phyloP scores from a whole-genome alignment of 1,140 invertebrate genomes.

The Orchestia grillus region DNA sequence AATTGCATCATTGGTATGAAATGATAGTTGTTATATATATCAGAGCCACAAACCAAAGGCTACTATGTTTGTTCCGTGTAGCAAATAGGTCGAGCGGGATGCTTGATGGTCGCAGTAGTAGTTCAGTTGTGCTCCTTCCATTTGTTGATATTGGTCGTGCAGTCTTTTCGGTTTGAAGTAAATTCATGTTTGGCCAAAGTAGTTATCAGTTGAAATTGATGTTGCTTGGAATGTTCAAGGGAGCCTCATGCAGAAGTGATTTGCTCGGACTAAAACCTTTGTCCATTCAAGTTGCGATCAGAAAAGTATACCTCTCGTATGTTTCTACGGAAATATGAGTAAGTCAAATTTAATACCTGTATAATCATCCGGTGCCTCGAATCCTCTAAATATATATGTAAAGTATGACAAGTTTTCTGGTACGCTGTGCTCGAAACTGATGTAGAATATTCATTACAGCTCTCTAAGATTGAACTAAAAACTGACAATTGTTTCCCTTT shows the following conservation, averaged over 20 bases:
- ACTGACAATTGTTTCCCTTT: no score
- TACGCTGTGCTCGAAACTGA: no score
- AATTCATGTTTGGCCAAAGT: neutral
- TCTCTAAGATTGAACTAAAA: no score
- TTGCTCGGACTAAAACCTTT: no score
- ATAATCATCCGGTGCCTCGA: neutral
- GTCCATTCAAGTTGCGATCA: neutral
- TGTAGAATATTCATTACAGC: no score
- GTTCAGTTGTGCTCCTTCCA: neutral
- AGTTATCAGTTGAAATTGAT: neutral
- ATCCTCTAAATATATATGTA: neutral
- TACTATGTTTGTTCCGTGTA: neutral
- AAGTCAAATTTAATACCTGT: neutral
- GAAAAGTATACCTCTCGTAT: neutral
- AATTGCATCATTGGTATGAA: neutral
- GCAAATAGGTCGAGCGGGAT: neutral
- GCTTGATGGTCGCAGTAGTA: neutral
- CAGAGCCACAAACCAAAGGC: neutral
- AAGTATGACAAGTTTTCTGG: no score
- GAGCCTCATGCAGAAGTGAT: neutral
- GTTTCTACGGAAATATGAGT: neutral
- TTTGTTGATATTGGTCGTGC: neutral
- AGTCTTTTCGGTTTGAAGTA: neutral
- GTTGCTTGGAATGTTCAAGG: neutral
- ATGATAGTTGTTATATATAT: neutral